Percentiles rank a stretch among this genome's conserved stretches.
Conservation (phyloP, 2,113 vertebrate species). For the Silurus glanis region DNA sequence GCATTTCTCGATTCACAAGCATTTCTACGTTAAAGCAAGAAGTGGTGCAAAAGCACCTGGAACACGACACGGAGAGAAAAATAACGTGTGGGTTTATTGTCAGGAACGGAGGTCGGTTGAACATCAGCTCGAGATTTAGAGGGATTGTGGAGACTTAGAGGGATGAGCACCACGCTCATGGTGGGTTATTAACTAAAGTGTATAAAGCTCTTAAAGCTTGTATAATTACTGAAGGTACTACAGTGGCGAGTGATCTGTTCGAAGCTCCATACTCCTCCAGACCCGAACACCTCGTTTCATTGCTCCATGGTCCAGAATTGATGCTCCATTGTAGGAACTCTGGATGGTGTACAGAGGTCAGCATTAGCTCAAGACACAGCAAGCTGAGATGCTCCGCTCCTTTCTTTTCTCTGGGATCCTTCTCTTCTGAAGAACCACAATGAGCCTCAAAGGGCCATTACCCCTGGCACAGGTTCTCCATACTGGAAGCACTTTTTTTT, state of each 20-base stretch:
- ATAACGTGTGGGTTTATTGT: not conserved
- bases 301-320: too few species aligned
- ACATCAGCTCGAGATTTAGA: not conserved
- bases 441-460: too few species aligned
- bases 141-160: not conserved
- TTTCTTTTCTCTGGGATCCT: too few species aligned
- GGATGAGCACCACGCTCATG: not conserved
- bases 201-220: constrained; percentile 21
- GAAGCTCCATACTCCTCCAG: not conserved
- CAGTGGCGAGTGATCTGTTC: constrained; percentile 5
- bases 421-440: too few species aligned
- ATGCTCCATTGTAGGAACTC: too few species aligned
- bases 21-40: not conserved
- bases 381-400: too few species aligned
- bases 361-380: too few species aligned
- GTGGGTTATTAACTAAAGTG: constrained; percentile 32
- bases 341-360: too few species aligned
- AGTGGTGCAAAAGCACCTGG: not conserved
- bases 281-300: too few species aligned
- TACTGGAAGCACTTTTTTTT: too few species aligned
- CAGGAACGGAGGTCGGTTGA: not conserved
- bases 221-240: constrained; percentile 34
- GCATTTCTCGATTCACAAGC: not conserved
- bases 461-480: too few species aligned
- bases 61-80: not conserved